Conservation (phyloP, 2,113 vertebrate species). For the Rhizomys pruinosus region DNA sequence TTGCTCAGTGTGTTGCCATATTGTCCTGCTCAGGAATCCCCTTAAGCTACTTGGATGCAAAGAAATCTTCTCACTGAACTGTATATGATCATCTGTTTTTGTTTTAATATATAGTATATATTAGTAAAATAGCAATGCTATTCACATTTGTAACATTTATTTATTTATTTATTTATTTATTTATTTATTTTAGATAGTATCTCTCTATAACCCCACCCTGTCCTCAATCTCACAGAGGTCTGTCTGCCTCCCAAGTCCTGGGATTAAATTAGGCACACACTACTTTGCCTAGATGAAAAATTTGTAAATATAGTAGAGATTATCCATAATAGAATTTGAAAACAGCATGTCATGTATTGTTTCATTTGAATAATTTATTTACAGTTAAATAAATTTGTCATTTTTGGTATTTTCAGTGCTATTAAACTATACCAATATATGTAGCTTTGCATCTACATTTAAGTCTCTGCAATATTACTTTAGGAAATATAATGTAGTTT, state of each 20-base stretch:
- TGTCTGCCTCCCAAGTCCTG: no score
- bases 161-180: no score
- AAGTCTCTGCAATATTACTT: neutral
- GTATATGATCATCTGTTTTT: neutral
- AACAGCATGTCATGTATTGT: neutral
- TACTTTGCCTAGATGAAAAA: no score
- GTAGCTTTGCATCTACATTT: neutral
- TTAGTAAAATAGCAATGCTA: neutral
- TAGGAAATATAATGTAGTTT: neutral
- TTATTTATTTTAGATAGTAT: no score
- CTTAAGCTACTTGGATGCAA: neutral
- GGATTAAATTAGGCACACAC: no score
- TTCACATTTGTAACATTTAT: neutral
- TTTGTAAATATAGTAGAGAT: neutral
- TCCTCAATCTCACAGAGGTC: no score
- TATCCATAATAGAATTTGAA: neutral
- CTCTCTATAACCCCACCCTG: no score
- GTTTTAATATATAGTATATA: neutral
- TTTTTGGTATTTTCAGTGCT: neutral
- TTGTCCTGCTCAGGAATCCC: fast-evolving
- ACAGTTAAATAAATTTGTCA: neutral
- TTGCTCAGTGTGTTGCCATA: neutral
- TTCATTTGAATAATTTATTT: neutral
- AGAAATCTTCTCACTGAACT: neutral
- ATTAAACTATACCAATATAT: neutral